phyloP scores from a whole-genome alignment of 2,888 invertebrate genomes.

The Lissonota sp. region DNA sequence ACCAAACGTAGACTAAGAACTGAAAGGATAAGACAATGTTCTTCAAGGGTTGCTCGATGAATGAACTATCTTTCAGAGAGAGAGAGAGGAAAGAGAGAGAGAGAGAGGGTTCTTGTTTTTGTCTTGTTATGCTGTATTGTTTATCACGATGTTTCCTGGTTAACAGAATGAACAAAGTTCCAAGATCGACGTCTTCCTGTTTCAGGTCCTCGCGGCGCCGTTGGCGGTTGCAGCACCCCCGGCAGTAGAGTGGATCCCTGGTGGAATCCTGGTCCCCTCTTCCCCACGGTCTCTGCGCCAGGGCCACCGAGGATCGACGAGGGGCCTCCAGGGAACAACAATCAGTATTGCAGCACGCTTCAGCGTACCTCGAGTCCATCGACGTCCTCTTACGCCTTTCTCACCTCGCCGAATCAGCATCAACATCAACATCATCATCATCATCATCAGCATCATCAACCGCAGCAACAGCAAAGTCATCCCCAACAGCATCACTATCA shows the following conservation, averaged over 20 bases:
- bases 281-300: conserved; percentile 78
- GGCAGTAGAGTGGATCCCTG: conserved; percentile 83
- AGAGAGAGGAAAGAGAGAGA: too few species aligned
- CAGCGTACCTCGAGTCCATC: conserved; percentile 65
- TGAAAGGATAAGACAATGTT: too few species aligned
- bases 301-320: conserved; percentile 81
- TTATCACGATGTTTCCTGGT: background rate
- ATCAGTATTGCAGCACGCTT: conserved; percentile 71
- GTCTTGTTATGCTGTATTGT: too few species aligned
- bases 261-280: conserved; percentile 81
- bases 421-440: conserved; percentile 51
- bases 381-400: conserved; percentile 54
- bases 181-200: conserved; percentile 67
- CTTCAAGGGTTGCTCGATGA: too few species aligned
- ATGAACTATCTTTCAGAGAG: too few species aligned
- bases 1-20: too few species aligned
- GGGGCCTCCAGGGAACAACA: conserved; percentile 77
- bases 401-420: conserved; percentile 46
- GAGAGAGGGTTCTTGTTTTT: too few species aligned
- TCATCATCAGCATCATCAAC: conserved; percentile 61
- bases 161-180: conserved; percentile 18
- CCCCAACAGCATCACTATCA: conserved; percentile 57
- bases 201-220: conserved; percentile 83
- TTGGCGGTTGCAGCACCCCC: conserved; percentile 83
- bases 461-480: conserved; percentile 57